Base-by-base conservation (phyloP, 2,797 vertebrate species). In the Phoxinus dragarum region DNA sequence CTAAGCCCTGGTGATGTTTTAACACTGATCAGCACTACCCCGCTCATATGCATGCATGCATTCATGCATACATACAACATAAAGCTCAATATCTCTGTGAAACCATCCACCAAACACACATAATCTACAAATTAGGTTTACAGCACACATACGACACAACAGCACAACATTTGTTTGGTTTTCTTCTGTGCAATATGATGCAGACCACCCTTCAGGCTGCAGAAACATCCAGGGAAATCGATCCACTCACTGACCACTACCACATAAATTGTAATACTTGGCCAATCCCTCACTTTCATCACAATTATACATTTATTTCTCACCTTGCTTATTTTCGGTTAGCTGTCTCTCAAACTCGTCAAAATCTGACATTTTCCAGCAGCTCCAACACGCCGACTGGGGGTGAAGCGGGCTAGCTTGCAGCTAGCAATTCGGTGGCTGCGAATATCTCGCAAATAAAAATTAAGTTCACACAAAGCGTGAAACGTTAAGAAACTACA, bases 271-370 rank as follows among this genome's bases (percentile, higher is more conserved):
- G n/a, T 11, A 68, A 80, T 69, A 74, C 44, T 36, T 23, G 66
- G 17, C 10, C 42, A 77, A 49, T 5, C 16, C 17, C 69, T 40
- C 19, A 40, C 6, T 84, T n/a, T 42, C 66, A 36, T 54, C 47
- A 67, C n/a, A 56, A 11, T 21, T 66, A 44, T 3, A 36, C 49
- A 9, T 6, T 47, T n/a, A n/a, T 59, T 23, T 42, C 85, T 89
- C 86, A 94, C 94, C 94, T 92, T 96, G 94, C 49, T 95, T 96
- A 84, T 96, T 96, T 89, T 96, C 95, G 86, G 94, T 96, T 85
- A 96, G 92, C 93, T 96, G 94, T 89, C 95, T 93, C 93, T 96
- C 95, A 90, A 96, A 96, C 89, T 96, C 95, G 89, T 96, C 96
- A 91, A 95, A 96, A 88, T 96, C 95, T 71, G 95, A 96, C 95